A percentile compares a stretch with the other conserved stretches of the same genome.
These are phyloP conservation scores for Andricus grossulariae DNA, from an alignment of 1,140 invertebrate genomes.

Conservation along the genomic window DNA sequence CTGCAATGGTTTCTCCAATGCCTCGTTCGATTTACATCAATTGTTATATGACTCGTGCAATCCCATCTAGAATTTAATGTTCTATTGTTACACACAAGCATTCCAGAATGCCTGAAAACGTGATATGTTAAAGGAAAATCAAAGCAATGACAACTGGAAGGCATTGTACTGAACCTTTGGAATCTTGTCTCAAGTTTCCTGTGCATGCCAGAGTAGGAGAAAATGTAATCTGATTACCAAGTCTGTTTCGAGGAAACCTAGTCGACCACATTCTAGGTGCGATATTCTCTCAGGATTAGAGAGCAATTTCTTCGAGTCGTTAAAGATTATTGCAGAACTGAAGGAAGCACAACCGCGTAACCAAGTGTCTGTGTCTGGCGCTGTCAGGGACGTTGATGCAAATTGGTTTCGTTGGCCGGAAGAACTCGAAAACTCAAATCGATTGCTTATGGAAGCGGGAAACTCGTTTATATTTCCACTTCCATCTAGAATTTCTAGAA, in stretches of 20 bases:
- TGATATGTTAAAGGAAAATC: neutral
- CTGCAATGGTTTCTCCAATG: too few relatives aligned
- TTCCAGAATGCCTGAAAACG: neutral
- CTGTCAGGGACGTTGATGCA: conserved; percentile 16
- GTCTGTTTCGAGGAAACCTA: neutral
- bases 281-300: conserved; percentile 8
- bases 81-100: too few relatives aligned
- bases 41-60: too few relatives aligned
- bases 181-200: neutral
- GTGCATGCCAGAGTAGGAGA: neutral
- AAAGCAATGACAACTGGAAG: neutral
- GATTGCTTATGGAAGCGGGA: neutral
- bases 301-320: conserved; percentile 10
- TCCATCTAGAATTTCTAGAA: neutral
- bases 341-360: neutral
- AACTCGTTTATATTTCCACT: conserved; percentile 13
- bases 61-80: too few relatives aligned
- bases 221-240: conserved; percentile 1
- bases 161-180: neutral
- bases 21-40: too few relatives aligned
- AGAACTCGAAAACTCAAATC: conserved; percentile 17
- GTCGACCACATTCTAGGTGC: neutral
- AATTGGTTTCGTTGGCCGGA: conserved; percentile 6
- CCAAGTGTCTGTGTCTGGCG: neutral
- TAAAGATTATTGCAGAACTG: conserved; percentile 17